Evolutionary conservation across 2,888 invertebrate genomes (phyloP).

Genomic region (Polyommatus iphigenia): DNA sequence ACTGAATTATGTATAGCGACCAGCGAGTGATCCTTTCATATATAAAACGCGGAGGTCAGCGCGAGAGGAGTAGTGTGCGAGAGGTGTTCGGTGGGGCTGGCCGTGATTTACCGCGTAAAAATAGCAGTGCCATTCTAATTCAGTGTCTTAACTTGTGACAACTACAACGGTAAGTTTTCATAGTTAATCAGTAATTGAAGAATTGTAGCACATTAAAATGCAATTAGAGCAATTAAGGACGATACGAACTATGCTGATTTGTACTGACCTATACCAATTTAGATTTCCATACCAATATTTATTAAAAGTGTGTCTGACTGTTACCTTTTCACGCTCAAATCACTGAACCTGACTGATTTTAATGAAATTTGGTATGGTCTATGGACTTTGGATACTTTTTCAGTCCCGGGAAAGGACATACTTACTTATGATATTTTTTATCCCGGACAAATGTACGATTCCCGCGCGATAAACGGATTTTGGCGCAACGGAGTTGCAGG

Average conservation of each 20-base stretch:
- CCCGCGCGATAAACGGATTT: no score
- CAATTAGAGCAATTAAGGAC: not conserved
- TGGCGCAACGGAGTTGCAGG: no score
- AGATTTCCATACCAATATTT: not conserved
- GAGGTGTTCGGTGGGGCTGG: slow-evolving; percentile 50
- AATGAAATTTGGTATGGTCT: no score
- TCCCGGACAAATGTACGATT: no score
- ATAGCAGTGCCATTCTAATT: slow-evolving; percentile 21
- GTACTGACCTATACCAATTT: not conserved
- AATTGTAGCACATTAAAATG: not conserved
- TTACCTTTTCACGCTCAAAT: no score
- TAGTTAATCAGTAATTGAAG: not conserved
- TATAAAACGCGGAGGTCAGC: slow-evolving; percentile 64
- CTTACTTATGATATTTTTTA: no score
- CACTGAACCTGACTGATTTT: no score
- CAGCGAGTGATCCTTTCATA: slow-evolving; percentile 52
- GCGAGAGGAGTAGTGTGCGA: slow-evolving; percentile 63
- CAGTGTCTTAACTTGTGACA: not conserved
- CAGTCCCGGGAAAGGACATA: no score
- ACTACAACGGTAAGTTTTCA: slow-evolving; percentile 25
- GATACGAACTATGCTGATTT: not conserved
- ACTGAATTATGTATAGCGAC: slow-evolving; percentile 48
- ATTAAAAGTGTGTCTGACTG: no score
- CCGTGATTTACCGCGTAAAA: slow-evolving; percentile 43
- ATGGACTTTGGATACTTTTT: no score